Evolutionary conservation across 2,113 vertebrate genomes (phyloP), one percentile per base, ranked within the genome.

Genomic region (Tupaia tana): DNA sequence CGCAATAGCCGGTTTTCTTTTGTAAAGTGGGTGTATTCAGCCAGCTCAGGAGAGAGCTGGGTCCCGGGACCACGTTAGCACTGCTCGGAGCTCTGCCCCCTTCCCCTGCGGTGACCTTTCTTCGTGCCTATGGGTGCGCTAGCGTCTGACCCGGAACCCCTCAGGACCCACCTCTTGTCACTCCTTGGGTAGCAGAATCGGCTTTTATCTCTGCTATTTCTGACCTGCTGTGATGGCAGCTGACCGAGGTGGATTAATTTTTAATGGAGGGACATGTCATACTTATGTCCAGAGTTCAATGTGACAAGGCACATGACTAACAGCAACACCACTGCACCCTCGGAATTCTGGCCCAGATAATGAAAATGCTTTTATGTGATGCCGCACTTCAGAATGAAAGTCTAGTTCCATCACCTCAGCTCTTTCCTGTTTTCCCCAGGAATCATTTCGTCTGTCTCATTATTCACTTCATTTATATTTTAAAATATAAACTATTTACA

Each of bases 201-300:
- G 56, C 67, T 93, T 87, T 95, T 92, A 67, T 81, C 80, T 89
- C 73, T 93, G 6, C 90, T 92, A 75, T 71, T 95, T 91, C 70
- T 79, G 59, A 83, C 61, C 31, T 91, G 25, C 61, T 78, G 3
- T 84, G 52, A 22, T 90, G 9, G 86, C 90, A 92, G 73, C 69
- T 90, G 79, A 90, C 85, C 63, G 66, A 56, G 52, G 9, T 77
- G 18, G 78, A 75, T 94, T 87, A 95, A 95, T 96, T 96, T 97
- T 95, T 95, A 95, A 92, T 92, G 56, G 95, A 84, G 64, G 88
- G 31, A 83, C 22, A 7, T 34, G 43, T 25, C 34, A 22, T 74
- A 73, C 59, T 83, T 81, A 27, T 27, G 22, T 83, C 31, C 67
- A 89, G 79, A 84, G 86, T 95, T 95, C 75, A 66, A 67, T 89